Percentiles rank a stretch among this genome's conserved stretches.
Evolutionary conservation across 2,888 invertebrate genomes (phyloP).

Genomic region (Penaeus monodon): DNA sequence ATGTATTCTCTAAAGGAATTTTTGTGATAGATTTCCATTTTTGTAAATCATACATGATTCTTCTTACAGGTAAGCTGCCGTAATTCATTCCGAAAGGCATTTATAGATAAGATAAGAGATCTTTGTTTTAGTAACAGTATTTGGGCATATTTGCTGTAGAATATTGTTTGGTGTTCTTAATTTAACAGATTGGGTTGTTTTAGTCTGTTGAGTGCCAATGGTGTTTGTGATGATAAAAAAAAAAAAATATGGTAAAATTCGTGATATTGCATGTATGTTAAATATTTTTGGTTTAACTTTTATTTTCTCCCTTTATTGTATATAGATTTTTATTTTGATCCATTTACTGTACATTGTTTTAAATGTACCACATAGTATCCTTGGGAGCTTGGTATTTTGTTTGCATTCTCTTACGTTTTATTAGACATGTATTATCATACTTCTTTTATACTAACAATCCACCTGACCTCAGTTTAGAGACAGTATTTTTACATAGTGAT

Average conservation of each 20-base stretch:
- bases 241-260: too few species aligned
- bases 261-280: background rate
- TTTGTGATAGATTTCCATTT: too few species aligned
- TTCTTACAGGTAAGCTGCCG: too few species aligned
- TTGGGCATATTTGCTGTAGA: background rate
- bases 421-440: background rate
- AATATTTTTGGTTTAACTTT: background rate
- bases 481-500: too few species aligned
- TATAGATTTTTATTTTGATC: constrained; percentile 16
- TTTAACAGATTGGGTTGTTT: background rate
- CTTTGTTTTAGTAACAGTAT: too few species aligned
- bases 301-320: constrained; percentile 8
- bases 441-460: background rate
- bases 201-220: constrained; percentile 21
- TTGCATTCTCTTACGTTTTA: background rate
- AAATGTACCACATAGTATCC: background rate
- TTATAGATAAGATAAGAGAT: too few species aligned
- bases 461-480: too few species aligned
- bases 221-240: constrained; percentile 18
- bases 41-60: too few species aligned
- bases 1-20: too few species aligned
- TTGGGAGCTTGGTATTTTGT: background rate
- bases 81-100: too few species aligned
- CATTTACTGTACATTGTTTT: constrained; percentile 2
- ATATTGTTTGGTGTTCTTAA: background rate